phyloP scores from a whole-genome alignment of 2,888 invertebrate species.

The Aromia moschata region DNA sequence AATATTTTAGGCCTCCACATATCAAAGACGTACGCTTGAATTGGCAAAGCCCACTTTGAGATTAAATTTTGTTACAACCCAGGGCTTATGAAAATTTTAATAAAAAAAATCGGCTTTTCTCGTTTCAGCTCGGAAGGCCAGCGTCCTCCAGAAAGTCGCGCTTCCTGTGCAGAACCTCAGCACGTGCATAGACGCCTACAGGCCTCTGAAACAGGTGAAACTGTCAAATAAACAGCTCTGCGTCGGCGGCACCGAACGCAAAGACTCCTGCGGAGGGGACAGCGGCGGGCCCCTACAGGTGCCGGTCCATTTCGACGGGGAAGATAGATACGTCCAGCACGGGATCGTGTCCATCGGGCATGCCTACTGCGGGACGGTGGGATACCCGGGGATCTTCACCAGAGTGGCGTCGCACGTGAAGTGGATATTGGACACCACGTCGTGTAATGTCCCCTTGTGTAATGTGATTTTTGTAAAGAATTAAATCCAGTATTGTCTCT shows the following conservation, averaged over 20 bases:
- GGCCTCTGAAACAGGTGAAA: background rate
- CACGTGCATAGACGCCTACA: background rate
- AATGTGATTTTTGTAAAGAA: too few species aligned
- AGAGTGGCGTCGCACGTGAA: constrained; percentile 68
- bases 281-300: constrained; percentile 70
- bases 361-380: constrained; percentile 58
- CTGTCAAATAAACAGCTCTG: constrained; percentile 65
- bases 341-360: constrained; percentile 64
- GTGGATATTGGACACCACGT: constrained; percentile 70
- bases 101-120: constrained; percentile 40
- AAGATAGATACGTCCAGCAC: constrained; percentile 64
- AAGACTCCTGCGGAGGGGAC: constrained; percentile 74
- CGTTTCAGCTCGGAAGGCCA: constrained; percentile 18
- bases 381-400: constrained; percentile 75
- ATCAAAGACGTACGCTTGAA: too few species aligned
- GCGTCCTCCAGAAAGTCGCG: constrained; percentile 30
- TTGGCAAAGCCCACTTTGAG: too few species aligned
- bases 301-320: constrained; percentile 8
- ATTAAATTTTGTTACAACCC: too few species aligned
- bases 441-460: too few species aligned
- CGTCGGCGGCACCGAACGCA: constrained; percentile 69
- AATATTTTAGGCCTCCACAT: too few species aligned
- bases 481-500: too few species aligned
- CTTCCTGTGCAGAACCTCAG: background rate
- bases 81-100: too few species aligned